Conservation (phyloP, 1,140 invertebrate genomes). For the Nautilus pompilius region DNA sequence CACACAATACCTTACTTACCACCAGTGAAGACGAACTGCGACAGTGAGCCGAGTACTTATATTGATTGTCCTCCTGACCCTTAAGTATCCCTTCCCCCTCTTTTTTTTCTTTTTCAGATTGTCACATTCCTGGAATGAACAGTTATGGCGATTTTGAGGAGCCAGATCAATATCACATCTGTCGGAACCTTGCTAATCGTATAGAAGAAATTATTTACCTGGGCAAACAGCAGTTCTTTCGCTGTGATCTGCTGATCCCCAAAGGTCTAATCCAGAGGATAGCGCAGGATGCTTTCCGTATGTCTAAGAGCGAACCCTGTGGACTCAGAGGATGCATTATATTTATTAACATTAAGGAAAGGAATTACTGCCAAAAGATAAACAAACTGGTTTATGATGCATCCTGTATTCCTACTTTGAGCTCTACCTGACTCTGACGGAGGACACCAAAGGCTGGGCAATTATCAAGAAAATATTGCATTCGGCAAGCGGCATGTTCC, state of each 20-base stretch:
- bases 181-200: conserved; percentile 27
- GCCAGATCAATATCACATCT: conserved; percentile 10
- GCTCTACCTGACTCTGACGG: conserved; percentile 77
- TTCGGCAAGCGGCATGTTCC: conserved; percentile 48
- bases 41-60: too few species aligned
- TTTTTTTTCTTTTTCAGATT: conserved; percentile 13
- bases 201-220: conserved; percentile 73
- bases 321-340: conserved; percentile 63
- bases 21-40: too few species aligned
- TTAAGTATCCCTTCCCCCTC: too few species aligned
- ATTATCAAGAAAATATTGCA: conserved; percentile 63
- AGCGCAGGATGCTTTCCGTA: conserved; percentile 70
- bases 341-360: conserved; percentile 46
- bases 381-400: conserved; percentile 75
- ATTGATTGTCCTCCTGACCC: too few species aligned
- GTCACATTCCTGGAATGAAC: conserved; percentile 16
- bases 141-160: conserved; percentile 18
- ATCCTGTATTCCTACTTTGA: conserved; percentile 82
- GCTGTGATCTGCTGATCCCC: conserved; percentile 77
- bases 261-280: conserved; percentile 72
- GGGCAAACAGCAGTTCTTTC: conserved; percentile 69
- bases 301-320: conserved; percentile 81
- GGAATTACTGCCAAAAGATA: conserved; percentile 47
- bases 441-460: conserved; percentile 74
- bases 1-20: too few species aligned